Conservation (phyloP, 2,113 vertebrate species). For the Shinisaurus crocodilurus region DNA sequence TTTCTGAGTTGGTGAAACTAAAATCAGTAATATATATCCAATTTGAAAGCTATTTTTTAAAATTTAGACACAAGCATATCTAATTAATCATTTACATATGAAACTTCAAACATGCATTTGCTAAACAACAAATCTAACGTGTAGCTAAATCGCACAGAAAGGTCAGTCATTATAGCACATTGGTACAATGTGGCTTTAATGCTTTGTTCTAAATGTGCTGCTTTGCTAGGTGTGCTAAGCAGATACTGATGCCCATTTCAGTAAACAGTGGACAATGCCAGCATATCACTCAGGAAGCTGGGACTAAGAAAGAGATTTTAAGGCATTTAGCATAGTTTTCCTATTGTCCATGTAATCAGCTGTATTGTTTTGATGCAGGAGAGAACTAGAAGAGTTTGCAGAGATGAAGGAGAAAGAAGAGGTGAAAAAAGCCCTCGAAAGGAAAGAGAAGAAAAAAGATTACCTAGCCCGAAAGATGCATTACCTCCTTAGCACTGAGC, state of each 20-base stretch:
- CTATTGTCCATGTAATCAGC: conserved; percentile 24
- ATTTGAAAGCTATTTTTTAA: not conserved
- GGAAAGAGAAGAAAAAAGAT: conserved; percentile 79
- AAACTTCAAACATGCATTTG: not conserved
- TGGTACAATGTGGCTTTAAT: conserved; percentile 11
- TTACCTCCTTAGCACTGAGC: conserved; percentile 93
- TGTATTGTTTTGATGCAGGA: conserved; percentile 76
- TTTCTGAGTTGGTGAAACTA: conserved; percentile 2
- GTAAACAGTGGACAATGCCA: not conserved
- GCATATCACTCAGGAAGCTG: conserved; percentile 5
- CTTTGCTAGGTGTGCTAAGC: conserved; percentile 5
- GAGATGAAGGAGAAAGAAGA: conserved; percentile 81
- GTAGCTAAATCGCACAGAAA: not conserved
- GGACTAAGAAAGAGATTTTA: conserved; percentile 36
- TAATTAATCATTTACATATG: not conserved
- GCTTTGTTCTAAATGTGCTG: conserved; percentile 36
- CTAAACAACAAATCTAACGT: not conserved
- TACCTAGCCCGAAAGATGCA: conserved; percentile 87
- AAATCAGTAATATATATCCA: not conserved
- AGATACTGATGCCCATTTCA: conserved; percentile 24
- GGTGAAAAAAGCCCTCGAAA: conserved; percentile 75
- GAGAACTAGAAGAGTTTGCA: conserved; percentile 81
- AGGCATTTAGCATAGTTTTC: conserved; percentile 28
- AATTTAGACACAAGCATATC: not conserved
- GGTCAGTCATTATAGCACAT: not conserved